These are phyloP conservation scores for Xenentodon cancila DNA, from an alignment of 2,797 vertebrate species.

Conservation along the genomic window DNA sequence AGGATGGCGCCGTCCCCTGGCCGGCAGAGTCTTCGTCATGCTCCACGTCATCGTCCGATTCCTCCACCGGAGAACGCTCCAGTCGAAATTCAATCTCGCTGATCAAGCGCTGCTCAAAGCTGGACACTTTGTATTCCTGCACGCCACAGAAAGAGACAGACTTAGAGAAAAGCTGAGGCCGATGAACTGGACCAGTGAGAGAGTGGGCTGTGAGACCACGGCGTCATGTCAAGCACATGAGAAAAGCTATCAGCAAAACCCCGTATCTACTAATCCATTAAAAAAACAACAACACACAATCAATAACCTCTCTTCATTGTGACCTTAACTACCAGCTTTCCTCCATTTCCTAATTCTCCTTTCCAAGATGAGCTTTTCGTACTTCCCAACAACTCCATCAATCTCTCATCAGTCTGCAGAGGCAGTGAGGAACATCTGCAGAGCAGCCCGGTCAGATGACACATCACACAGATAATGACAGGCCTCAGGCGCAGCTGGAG, in stretches of 20 bases:
- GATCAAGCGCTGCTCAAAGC: slow-evolving; percentile 97
- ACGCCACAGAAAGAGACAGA: neutral
- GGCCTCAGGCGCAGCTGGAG: slow-evolving; percentile 73
- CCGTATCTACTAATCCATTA: neutral
- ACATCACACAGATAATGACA: slow-evolving; percentile 77
- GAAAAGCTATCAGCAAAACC: neutral
- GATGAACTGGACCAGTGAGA: neutral
- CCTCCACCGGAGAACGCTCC: slow-evolving; percentile 94
- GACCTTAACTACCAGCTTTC: slow-evolving; percentile 40
- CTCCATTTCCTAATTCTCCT: slow-evolving; percentile 21
- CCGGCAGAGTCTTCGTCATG: slow-evolving; percentile 81
- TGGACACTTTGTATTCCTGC: slow-evolving; percentile 98
- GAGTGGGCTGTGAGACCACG: neutral
- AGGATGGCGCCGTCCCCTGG: slow-evolving; percentile 82
- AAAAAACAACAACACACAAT: neutral
- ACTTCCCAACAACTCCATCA: slow-evolving; percentile 31
- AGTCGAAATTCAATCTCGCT: slow-evolving; percentile 97
- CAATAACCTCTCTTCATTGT: slow-evolving; percentile 35
- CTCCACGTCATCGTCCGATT: slow-evolving; percentile 90
- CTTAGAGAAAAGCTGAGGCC: slow-evolving; percentile 1
- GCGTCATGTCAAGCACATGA: slow-evolving; percentile 10
- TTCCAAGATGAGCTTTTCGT: slow-evolving; percentile 36
- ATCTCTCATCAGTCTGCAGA: slow-evolving; percentile 44
- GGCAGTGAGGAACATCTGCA: slow-evolving; percentile 72
- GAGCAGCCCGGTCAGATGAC: slow-evolving; percentile 65